phyloP scores from a whole-genome alignment of 2,888 invertebrate species.

The Toxonevra muliebris region DNA sequence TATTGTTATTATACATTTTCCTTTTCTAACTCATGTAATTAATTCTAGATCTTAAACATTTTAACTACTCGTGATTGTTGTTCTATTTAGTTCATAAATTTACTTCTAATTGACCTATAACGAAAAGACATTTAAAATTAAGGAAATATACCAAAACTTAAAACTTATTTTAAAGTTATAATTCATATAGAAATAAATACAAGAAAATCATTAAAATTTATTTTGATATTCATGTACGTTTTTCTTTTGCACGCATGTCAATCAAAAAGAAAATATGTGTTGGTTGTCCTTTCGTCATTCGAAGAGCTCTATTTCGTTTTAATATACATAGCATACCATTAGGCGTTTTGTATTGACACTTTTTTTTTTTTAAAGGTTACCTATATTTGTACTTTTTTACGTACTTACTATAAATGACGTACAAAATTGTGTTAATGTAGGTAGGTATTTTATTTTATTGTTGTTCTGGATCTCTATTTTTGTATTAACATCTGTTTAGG shows the following conservation, averaged over 20 bases:
- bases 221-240: too few species aligned
- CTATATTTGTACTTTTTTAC: neutral
- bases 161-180: slow-evolving; percentile 20
- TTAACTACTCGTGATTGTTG: too few species aligned
- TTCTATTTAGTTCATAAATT: too few species aligned
- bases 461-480: neutral
- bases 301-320: neutral
- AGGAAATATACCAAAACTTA: slow-evolving; percentile 6
- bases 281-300: neutral
- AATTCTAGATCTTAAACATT: too few species aligned
- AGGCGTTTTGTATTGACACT: neutral
- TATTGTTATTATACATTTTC: slow-evolving; percentile 22
- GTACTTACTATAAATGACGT: too few species aligned
- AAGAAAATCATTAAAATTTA: too few species aligned
- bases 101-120: too few species aligned
- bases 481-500: slow-evolving; percentile 4
- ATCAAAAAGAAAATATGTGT: too few species aligned
- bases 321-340: neutral
- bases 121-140: too few species aligned
- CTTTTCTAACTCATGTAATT: neutral
- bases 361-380: too few species aligned
- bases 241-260: too few species aligned
- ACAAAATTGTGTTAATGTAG: too few species aligned
- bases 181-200: slow-evolving; percentile 1
- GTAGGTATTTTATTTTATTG: neutral